Evolutionary conservation across 2,888 invertebrate species (phyloP), one percentile per base, ranked within the genome.

Genomic region (Lepetodrilus schrolli): DNA sequence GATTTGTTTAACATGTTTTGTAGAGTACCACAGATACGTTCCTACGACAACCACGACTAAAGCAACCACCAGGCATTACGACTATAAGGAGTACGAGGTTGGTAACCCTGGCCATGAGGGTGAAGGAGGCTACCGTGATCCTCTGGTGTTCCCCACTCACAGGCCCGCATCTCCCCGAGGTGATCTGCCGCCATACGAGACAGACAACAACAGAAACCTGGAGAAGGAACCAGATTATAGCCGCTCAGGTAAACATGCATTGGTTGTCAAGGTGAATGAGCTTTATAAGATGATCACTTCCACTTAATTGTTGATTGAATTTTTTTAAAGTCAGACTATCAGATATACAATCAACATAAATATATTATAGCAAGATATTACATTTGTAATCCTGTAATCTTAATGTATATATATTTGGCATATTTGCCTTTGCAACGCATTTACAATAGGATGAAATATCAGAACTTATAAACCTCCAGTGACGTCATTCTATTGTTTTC

Each of bases 11-110:
- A 43, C 26, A 20, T 37, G n/a, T 68, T 4, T 68, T 68, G 3
- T 47, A 68, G 68, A 68, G 26, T 68, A 68, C 34, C 68, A 23
- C 26, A 43, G 23, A 34, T 68, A 68, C 34, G 47, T 26, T 30
- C 68, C 68, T 23, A 43, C 68, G 4, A 68, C 68, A 1, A 43
- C 68, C 4, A 68, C 68, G 3, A 26, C 58, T 17, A 58, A 17
- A 58, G 30, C 30, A 10, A 58, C 26, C 26, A 30, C 30, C 17
- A 58, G 17, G 7, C 26, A 23, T 36, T 36, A 65, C 36, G 34
- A 65, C n/a, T 36, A 36, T 21, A 36, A 65, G 65, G 36, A 10
- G 37, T 30, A 48, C 65, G 65, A n/a, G 30, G 30, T 30, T 30
- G 65, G 34, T n/a, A 65, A 36, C 65, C n/a, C 21, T 68, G 30